Evolutionary conservation across 2,888 invertebrate genomes (phyloP).

Genomic region (Polydrusus tereticollis): DNA sequence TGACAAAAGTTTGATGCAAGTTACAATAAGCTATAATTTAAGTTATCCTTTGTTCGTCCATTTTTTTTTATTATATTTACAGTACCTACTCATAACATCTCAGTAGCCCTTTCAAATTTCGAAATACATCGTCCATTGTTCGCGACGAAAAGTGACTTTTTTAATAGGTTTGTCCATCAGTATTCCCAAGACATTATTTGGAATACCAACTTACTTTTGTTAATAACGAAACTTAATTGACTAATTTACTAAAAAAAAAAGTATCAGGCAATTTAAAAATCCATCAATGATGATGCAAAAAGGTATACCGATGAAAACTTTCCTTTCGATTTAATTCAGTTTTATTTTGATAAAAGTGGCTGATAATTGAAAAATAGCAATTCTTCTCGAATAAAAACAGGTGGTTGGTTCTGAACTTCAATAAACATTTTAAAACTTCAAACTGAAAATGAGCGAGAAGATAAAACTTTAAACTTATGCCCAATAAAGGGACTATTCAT

Average conservation of each 20-base stretch:
- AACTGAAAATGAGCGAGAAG: slow-evolving; percentile 2
- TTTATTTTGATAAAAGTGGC: slow-evolving; percentile 9
- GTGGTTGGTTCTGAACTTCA: slow-evolving; percentile 13
- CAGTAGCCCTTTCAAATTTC: no score
- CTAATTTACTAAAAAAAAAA: neutral
- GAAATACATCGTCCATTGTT: no score
- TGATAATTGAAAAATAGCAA: slow-evolving; percentile 17
- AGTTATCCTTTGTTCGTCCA: no score
- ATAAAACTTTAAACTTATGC: slow-evolving; percentile 16
- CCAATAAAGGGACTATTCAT: slow-evolving; percentile 10
- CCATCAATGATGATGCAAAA: neutral
- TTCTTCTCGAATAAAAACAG: slow-evolving; percentile 15
- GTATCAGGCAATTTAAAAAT: neutral
- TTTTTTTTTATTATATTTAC: no score
- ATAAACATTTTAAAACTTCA: slow-evolving; percentile 15
- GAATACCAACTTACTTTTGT: neutral
- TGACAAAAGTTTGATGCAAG: no score
- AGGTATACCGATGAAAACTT: slow-evolving; percentile 4
- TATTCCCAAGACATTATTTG: no score
- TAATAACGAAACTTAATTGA: neutral
- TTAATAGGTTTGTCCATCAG: no score
- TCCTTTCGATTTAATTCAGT: neutral
- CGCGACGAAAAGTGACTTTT: no score
- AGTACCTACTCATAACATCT: no score
- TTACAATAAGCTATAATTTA: no score